Conservation (phyloP, 2,888 invertebrate species). For the Lepidonotus clava region DNA sequence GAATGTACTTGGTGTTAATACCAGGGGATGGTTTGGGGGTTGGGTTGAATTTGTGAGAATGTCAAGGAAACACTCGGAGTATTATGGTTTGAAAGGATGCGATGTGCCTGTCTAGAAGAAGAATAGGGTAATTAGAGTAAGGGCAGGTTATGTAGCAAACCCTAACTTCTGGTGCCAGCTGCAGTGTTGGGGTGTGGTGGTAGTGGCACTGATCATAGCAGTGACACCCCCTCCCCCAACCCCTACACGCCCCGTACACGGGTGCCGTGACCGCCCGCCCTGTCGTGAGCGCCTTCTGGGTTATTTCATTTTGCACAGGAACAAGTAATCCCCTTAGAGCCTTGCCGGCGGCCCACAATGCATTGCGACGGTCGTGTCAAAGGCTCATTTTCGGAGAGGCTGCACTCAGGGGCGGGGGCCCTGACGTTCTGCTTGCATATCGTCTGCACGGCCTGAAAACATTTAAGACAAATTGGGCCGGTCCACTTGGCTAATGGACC, state of each 20-base stretch:
- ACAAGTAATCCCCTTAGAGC: constrained; percentile 48
- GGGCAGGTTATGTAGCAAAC: neutral
- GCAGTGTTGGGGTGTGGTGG: too few relatives aligned
- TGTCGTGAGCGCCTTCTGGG: constrained; percentile 25
- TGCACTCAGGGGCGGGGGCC: neutral
- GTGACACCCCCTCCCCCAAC: neutral
- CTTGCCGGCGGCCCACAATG: constrained; percentile 2
- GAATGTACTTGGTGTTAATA: too few relatives aligned
- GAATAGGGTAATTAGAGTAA: too few relatives aligned
- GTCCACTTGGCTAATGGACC: constrained; percentile 48
- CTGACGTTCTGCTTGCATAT: constrained; percentile 4
- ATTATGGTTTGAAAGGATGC: too few relatives aligned
- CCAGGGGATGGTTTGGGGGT: neutral
- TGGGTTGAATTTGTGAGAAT: neutral
- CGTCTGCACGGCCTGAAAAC: neutral
- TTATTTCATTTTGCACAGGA: constrained; percentile 50
- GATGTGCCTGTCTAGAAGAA: too few relatives aligned
- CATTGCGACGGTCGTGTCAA: constrained; percentile 45
- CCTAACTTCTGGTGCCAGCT: neutral
- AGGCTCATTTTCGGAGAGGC: constrained; percentile 44
- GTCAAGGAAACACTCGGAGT: too few relatives aligned
- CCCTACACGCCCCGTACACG: neutral
- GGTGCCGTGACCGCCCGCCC: constrained; percentile 1
- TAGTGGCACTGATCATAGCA: too few relatives aligned
- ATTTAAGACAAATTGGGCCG: constrained; percentile 46